A percentile compares a stretch with the other conserved stretches of the same genome.
phyloP scores from a whole-genome alignment of 2,888 invertebrate species.

The Andrena dorsata region DNA sequence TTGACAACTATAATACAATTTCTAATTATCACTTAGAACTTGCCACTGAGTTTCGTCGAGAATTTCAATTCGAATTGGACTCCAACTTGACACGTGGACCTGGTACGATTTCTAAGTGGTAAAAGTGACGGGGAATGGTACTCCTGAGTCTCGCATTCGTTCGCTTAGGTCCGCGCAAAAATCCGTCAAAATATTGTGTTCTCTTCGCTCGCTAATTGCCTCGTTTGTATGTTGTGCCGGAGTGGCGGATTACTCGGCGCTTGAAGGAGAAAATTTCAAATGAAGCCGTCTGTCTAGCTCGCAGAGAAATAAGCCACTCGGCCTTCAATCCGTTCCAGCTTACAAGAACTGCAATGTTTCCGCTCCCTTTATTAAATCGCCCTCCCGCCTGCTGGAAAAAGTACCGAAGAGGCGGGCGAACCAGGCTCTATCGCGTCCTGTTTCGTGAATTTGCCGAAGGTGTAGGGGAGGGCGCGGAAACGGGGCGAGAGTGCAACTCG shows the following conservation, averaged over 20 bases:
- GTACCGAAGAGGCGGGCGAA: slow-evolving; percentile 34
- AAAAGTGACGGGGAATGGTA: not conserved
- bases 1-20: not conserved
- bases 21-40: not conserved
- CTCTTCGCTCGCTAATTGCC: slow-evolving; percentile 28
- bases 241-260: not conserved
- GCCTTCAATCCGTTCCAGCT: slow-evolving; percentile 54
- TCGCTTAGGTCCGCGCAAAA: not conserved
- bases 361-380: slow-evolving; percentile 58
- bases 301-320: slow-evolving; percentile 52
- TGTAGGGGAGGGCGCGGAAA: not conserved
- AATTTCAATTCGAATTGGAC: not conserved
- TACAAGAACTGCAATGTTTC: slow-evolving; percentile 57
- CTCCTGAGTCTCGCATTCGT: not conserved
- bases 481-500: slow-evolving; percentile 8
- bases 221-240: slow-evolving; percentile 31
- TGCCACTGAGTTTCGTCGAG: not conserved
- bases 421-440: slow-evolving; percentile 53
- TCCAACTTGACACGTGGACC: not conserved
- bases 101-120: not conserved
- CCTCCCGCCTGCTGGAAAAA: slow-evolving; percentile 36
- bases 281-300: slow-evolving; percentile 40
- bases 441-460: slow-evolving; percentile 51
- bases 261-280: slow-evolving; percentile 37
- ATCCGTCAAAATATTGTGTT: slow-evolving; percentile 22